Conservation (phyloP, 2,888 invertebrate genomes). For the Xylota sylvarum region DNA sequence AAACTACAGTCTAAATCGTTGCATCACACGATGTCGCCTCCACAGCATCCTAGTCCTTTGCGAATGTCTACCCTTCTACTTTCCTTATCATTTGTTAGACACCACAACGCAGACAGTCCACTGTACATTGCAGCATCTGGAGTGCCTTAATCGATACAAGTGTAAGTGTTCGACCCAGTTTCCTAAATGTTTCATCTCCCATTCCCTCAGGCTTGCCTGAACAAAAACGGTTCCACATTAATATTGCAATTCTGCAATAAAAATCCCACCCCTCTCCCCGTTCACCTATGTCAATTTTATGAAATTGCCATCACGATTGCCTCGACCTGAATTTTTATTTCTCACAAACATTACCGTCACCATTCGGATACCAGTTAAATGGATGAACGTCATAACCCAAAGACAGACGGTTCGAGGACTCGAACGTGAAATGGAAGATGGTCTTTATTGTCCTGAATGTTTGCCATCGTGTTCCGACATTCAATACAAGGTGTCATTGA, state of each 20-base stretch:
- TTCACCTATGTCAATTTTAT: constrained; percentile 59
- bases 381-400: constrained; percentile 83
- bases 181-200: constrained; percentile 7
- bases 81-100: constrained; percentile 77
- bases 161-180: constrained; percentile 82
- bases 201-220: neutral
- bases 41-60: constrained; percentile 86
- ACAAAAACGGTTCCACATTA: constrained; percentile 34
- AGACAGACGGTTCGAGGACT: constrained; percentile 82
- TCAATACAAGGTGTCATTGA: constrained; percentile 85
- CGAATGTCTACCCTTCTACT: constrained; percentile 87
- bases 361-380: constrained; percentile 82
- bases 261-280: constrained; percentile 18
- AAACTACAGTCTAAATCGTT: constrained; percentile 87
- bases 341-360: constrained; percentile 53
- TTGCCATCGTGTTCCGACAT: constrained; percentile 86
- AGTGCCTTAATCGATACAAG: constrained; percentile 86
- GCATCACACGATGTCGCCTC: constrained; percentile 87
- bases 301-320: constrained; percentile 66
- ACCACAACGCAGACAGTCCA: constrained; percentile 76
- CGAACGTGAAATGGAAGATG: constrained; percentile 86
- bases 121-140: constrained; percentile 81
- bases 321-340: constrained; percentile 70
- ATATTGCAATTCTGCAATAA: constrained; percentile 60
- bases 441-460: constrained; percentile 86